Base-by-base conservation (phyloP, 1,140 invertebrate species). In the Aphaenogaster ashmeadi region DNA sequence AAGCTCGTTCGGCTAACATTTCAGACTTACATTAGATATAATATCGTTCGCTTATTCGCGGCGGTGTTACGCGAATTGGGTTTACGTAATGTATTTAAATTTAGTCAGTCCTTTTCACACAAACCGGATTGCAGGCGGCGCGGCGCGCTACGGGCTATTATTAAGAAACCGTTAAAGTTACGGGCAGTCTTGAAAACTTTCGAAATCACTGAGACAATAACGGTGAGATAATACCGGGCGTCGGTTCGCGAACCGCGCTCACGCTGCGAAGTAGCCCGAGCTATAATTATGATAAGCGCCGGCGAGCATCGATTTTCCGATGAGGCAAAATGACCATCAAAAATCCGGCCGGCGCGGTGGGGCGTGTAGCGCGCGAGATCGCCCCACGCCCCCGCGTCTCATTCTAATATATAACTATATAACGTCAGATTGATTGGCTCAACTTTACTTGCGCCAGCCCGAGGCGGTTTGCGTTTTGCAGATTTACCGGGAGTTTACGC, bases 121-220 rank as follows among this genome's bases (percentile, higher is more conserved):
- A 69, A 41, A 13, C 38, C 18, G 52, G 80, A 60, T 60, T 50
- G 41, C 15, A 50, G n/a, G 27, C 21, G 71, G 21, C 38, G 8
- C 38, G 8, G 50, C 50, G 47, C 64, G 50, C 47, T 44, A 69
- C 50, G 27, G 52, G 54, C 11, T 84, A n/a, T 81, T 81, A 69
- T 81, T 74, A 74, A 75, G 80, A 60, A 84, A 84, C 27, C 27
- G 41, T 84, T 60, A 74, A 84, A 84, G 41, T 74, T 84, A 60
- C 54, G 69, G 27, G 44, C 52, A 44, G 41, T 74, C 54, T 74
- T 74, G 38, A 62, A 27, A 84, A 84, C 80, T 84, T 84, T 84
- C 8, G 41, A 74, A 84, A 84, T 84, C 80, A 21, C 80, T 84
- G 58, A 84, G 80, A 84, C 69, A 84, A 84, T 74, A 84, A 84